Percentiles rank a stretch among this genome's conserved stretches.
Conservation (phyloP, 2,113 vertebrate genomes). For the Colaptes auratus region DNA sequence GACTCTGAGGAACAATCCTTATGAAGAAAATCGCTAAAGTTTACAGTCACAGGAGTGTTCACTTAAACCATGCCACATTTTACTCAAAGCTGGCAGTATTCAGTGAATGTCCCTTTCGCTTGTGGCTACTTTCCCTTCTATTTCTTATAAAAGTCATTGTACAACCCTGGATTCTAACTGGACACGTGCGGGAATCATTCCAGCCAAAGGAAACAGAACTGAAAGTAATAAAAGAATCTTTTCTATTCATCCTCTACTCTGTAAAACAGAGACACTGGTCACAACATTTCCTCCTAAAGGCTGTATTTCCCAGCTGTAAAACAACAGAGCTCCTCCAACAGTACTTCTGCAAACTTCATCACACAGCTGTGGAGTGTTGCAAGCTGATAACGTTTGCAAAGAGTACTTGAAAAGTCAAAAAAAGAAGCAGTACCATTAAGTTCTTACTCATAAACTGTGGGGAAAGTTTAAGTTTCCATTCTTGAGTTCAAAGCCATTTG, state of each 20-base stretch:
- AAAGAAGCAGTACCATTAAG: not conserved
- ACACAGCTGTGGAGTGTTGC: not conserved
- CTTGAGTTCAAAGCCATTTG: not conserved
- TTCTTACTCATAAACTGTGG: not conserved
- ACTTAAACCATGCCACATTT: not conserved
- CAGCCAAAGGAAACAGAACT: conserved; percentile 37
- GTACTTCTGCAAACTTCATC: not conserved
- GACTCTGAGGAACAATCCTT: not conserved
- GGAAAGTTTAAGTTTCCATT: not conserved
- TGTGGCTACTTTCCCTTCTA: conserved; percentile 26
- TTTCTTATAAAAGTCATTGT: conserved; percentile 32
- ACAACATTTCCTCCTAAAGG: not conserved
- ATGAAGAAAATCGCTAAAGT: not conserved
- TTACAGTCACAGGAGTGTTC: not conserved
- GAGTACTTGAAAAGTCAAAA: not conserved
- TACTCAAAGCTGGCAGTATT: not conserved
- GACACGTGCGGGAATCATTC: not conserved
- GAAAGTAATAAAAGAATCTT: conserved; percentile 7
- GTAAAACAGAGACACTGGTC: not conserved
- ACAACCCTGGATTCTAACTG: not conserved
- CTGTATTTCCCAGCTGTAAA: conserved; percentile 21
- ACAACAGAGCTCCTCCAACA: not conserved
- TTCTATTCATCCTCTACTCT: not conserved
- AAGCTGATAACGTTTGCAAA: not conserved
- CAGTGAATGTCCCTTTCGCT: not conserved